These are phyloP conservation scores for Rhopalosiphum padi DNA, from an alignment of 1,140 invertebrate genomes.

Conservation along the genomic window DNA sequence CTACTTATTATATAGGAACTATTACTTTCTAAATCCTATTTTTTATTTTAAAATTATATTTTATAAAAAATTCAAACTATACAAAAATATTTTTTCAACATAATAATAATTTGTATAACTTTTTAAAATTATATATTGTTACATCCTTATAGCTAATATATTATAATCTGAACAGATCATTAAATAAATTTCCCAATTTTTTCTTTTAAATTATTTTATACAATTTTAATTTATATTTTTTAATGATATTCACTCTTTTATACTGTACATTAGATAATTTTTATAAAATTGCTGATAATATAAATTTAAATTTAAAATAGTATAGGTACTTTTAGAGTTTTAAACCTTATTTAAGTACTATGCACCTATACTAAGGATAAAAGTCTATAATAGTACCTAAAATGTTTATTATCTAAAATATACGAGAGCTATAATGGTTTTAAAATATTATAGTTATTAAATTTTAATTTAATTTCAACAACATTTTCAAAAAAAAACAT, in stretches of 20 bases:
- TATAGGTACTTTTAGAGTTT: background rate
- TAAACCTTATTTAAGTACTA: background rate
- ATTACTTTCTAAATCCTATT: background rate
- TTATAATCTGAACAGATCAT: too few relatives aligned
- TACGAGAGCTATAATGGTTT: too few relatives aligned
- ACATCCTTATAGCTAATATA: too few relatives aligned
- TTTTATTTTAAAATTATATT: background rate
- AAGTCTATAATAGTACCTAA: background rate
- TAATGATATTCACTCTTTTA: background rate
- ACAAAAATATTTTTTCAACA: background rate
- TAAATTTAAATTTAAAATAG: too few relatives aligned
- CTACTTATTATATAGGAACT: background rate
- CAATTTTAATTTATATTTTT: too few relatives aligned
- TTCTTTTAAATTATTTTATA: too few relatives aligned
- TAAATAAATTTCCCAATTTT: too few relatives aligned
- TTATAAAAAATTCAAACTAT: background rate
- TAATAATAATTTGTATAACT: background rate
- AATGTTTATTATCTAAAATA: too few relatives aligned
- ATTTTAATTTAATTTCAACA: background rate
- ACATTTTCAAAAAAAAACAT: too few relatives aligned
- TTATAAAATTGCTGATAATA: too few relatives aligned
- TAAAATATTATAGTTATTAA: too few relatives aligned
- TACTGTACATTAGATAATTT: background rate
- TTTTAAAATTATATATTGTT: background rate
- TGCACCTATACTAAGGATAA: background rate